These are phyloP conservation scores for Saxidomus purpurata DNA, from an alignment of 1,140 invertebrate species.

Conservation along the genomic window DNA sequence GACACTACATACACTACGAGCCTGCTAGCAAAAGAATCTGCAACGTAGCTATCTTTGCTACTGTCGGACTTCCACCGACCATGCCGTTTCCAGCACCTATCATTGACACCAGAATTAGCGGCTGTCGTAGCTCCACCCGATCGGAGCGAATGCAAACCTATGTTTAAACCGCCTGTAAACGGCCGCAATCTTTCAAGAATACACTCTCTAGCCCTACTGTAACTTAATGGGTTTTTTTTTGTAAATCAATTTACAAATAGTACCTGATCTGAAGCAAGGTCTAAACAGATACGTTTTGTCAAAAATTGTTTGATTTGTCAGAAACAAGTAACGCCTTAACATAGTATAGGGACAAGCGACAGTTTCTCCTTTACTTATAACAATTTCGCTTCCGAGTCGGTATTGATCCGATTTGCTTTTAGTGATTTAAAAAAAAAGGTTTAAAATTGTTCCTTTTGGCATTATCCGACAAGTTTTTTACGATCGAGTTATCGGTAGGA, in stretches of 20 bases:
- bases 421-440: background rate
- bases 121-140: slow-evolving; percentile 49
- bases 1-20: too few species aligned
- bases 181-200: slow-evolving; percentile 32
- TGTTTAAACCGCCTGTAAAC: background rate
- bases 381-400: slow-evolving; percentile 45
- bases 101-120: slow-evolving; percentile 18
- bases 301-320: background rate
- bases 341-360: slow-evolving; percentile 47
- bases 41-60: too few species aligned
- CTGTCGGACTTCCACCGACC: slow-evolving; percentile 54
- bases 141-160: slow-evolving; percentile 53
- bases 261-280: background rate
- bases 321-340: slow-evolving; percentile 24
- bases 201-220: slow-evolving; percentile 34
- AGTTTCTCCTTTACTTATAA: slow-evolving; percentile 37
- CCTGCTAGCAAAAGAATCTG: too few species aligned
- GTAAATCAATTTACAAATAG: background rate
- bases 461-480: slow-evolving; percentile 25
- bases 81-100: slow-evolving; percentile 48
- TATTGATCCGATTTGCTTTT: slow-evolving; percentile 51
- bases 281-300: slow-evolving; percentile 20
- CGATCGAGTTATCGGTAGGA: slow-evolving; percentile 29
- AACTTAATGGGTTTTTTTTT: too few species aligned
- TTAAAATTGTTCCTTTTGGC: slow-evolving; percentile 18